Evolutionary conservation across 2,113 vertebrate genomes (phyloP), one percentile per base, ranked within the genome.

Genomic region (Sterrhoptilus dennistouni): DNA sequence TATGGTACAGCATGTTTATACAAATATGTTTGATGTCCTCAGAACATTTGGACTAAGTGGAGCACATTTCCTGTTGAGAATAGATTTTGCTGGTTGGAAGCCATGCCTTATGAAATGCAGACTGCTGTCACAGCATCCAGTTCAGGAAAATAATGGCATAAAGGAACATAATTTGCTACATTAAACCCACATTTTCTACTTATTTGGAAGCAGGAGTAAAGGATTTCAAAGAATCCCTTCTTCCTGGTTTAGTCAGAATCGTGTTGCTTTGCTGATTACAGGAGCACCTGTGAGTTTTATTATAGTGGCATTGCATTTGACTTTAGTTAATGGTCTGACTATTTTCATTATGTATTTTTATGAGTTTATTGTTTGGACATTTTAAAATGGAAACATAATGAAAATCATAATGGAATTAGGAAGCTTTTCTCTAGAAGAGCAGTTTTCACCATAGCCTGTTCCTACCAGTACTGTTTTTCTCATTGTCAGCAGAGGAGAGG

Each of bases 351-450:
- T 45, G 81, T 94, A 90, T 95, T 97, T 96, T 96, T 90, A 63
- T 60, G 77, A 87, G 40, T 95, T 97, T 97, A 87, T 97, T 57
- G 81, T 88, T 89, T 97, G 89, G 90, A 68, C 89, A 86, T 97
- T 98, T 96, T 90, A 89, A 97, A 97, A 96, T 94, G 78, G 77
- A 93, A 97, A 87, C 66, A 86, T 80, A 89, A 93, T 89, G 79
- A 96, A 97, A 96, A 90, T 94, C 87, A 53, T 66, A 83, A 80
- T 83, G 80, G 50, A 96, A 93, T 95, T 94, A 97, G 91, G 96
- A 96, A 95, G 21, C 83, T 90, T 94, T 96, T 92, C 42, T 95
- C 38, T n/a, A 59, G 91, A 95, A 96, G 83, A 96, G 92, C 87
- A 40, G 60, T 87, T 85, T 95, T 95, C 42, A 91, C 38, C 11